Percentiles rank a stretch among this genome's conserved stretches.
phyloP scores from a whole-genome alignment of 2,113 vertebrate genomes.

The cattle (Bos taurus) region ARS-UCD2.0 NC_037337.1:20032501-20033000 shows the following conservation, averaged over 20 bases:
- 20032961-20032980: not conserved
- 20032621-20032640: conserved; percentile 96
- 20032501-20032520: not conserved
- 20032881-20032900: not conserved
- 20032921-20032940: conserved; percentile 18
- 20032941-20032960: not conserved
- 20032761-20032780: not conserved
- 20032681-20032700: conserved; percentile 93
- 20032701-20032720: conserved; percentile 96
- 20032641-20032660: conserved; percentile 98
- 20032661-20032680: conserved; percentile 99
- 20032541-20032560: not conserved
- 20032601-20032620: conserved; percentile 93
- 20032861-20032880: not conserved
- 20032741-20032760: not conserved
- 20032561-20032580: not conserved
- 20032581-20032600: conserved; percentile 52
- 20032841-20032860: not conserved
- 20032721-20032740: conserved; percentile 92
- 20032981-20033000: not conserved
- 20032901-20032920: not conserved
- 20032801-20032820: not conserved
- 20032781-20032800: not conserved
- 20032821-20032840: not conserved
- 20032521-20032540: not conserved